Evolutionary conservation across 2,113 vertebrate genomes (phyloP).

Genomic region (Chaenocephalus aceratus): DNA sequence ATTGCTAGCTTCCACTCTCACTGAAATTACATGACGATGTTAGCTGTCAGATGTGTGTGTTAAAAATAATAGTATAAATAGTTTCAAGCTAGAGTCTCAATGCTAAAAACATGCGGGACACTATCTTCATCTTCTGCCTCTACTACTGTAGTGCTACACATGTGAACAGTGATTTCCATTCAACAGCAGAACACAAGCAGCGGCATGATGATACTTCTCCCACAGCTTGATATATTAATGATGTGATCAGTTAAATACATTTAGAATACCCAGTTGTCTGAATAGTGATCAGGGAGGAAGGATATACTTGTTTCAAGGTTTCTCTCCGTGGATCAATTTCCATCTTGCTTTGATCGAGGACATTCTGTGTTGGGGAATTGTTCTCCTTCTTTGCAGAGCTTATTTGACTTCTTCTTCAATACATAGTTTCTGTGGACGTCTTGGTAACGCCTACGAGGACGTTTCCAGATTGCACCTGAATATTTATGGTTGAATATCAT

Average conservation of each 20-base stretch:
- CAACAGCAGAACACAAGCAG: not conserved
- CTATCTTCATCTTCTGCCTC: no score
- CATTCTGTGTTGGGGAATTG: constrained; percentile 1
- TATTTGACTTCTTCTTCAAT: not conserved
- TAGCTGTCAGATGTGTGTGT: not conserved
- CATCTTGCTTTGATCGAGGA: constrained; percentile 8
- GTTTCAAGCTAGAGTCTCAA: not conserved
- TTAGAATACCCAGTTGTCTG: constrained; percentile 16
- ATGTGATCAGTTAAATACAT: constrained; percentile 14
- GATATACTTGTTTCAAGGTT: not conserved
- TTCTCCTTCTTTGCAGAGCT: not conserved
- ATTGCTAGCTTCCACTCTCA: not conserved
- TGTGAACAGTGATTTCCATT: not conserved
- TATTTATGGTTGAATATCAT: constrained; percentile 19
- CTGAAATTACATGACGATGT: not conserved
- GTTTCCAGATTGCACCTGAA: not conserved
- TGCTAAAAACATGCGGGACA: no score
- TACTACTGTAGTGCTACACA: no score
- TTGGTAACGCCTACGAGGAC: not conserved
- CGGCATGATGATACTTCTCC: not conserved
- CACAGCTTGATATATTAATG: not conserved
- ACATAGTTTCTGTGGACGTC: not conserved
- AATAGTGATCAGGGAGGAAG: constrained; percentile 9
- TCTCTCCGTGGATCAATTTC: not conserved
- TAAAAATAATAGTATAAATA: not conserved